A percentile compares a stretch with the other conserved stretches of the same genome.
Conservation (phyloP, 2,113 vertebrate species). For the Holacanthus passer region DNA sequence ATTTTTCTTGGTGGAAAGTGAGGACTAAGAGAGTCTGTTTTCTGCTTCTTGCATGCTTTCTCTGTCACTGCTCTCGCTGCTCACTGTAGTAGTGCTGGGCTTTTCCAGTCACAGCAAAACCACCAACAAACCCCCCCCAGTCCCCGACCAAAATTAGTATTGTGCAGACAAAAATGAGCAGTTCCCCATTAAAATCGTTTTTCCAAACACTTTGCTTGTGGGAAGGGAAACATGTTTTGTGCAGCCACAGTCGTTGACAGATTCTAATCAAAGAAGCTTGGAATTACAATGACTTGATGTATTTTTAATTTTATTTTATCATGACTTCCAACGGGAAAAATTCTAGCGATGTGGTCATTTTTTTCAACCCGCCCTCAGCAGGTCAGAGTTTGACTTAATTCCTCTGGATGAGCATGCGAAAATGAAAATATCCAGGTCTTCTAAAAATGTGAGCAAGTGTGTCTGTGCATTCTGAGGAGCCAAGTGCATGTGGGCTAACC, state of each 20-base stretch:
- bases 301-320: background rate
- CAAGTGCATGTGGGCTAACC: constrained; percentile 18
- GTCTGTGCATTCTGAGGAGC: background rate
- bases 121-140: background rate
- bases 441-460: constrained; percentile 19
- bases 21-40: constrained; percentile 54
- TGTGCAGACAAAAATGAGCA: constrained; percentile 22
- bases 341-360: background rate
- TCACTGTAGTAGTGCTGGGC: constrained; percentile 1
- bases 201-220: background rate
- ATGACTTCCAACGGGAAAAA: background rate
- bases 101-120: constrained; percentile 33
- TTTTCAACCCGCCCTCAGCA: background rate
- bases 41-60: constrained; percentile 4
- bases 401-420: background rate
- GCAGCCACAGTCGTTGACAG: background rate
- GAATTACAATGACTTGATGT: background rate
- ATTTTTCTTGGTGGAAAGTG: constrained; percentile 56
- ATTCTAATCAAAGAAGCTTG: background rate
- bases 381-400: constrained; percentile 13
- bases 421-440: constrained; percentile 2
- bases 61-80: background rate
- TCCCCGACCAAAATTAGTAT: constrained; percentile 5
- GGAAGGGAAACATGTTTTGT: background rate
- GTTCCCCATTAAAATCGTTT: background rate